Conservation (phyloP, 1,140 invertebrate genomes). For the Scaptomyza pallida region DNA sequence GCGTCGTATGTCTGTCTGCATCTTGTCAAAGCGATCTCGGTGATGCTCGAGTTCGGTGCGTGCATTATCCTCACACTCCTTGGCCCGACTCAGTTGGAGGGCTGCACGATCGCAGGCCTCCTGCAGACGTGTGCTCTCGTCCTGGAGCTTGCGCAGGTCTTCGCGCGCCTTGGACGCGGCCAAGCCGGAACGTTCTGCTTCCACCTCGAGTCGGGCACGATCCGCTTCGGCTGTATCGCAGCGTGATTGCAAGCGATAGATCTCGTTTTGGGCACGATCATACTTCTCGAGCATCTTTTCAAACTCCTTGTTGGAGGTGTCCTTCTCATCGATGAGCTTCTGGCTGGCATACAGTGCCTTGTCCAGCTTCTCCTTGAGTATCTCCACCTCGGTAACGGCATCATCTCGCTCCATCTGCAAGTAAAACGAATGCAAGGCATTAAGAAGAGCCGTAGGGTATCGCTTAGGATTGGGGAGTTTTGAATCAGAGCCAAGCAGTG, state of each 20-base stretch:
- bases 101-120: conserved; percentile 94
- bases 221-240: conserved; percentile 94
- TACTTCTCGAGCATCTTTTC: conserved; percentile 97
- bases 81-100: conserved; percentile 92
- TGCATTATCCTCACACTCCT: conserved; percentile 95
- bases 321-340: conserved; percentile 94
- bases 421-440: neutral
- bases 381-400: conserved; percentile 92
- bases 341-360: conserved; percentile 91
- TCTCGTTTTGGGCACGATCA: conserved; percentile 94
- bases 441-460: neutral
- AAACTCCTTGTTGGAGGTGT: conserved; percentile 94
- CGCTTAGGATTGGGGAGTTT: too few relatives aligned
- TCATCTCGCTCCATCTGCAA: conserved; percentile 93
- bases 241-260: conserved; percentile 93
- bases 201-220: conserved; percentile 92
- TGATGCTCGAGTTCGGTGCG: conserved; percentile 95
- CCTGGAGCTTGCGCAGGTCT: conserved; percentile 93
- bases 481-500: conserved; percentile 17
- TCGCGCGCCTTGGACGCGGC: conserved; percentile 92
- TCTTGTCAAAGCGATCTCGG: conserved; percentile 95
- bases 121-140: conserved; percentile 92
- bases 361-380: conserved; percentile 95
- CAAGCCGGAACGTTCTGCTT: conserved; percentile 93
- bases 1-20: conserved; percentile 92